Evolutionary conservation across 2,113 vertebrate species (phyloP).

Genomic region (Hyperopisus bebe): DNA sequence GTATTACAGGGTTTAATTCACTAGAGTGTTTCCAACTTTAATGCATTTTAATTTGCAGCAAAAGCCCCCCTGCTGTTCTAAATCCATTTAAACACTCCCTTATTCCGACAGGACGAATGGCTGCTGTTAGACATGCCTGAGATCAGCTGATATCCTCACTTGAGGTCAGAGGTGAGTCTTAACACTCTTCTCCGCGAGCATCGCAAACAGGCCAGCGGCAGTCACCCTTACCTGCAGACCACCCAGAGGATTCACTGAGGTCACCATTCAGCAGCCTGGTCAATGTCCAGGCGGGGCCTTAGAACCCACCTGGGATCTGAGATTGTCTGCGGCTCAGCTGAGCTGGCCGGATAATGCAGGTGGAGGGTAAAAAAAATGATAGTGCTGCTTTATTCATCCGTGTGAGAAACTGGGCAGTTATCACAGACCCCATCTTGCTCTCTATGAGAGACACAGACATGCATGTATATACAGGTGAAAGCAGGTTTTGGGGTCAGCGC

Average conservation of each 20-base stretch:
- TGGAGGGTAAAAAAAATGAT: not conserved
- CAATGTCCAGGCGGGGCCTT: not conserved
- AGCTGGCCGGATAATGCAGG: not conserved
- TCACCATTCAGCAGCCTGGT: not conserved
- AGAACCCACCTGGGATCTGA: not conserved
- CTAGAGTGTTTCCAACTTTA: not conserved
- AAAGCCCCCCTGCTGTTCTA: not conserved
- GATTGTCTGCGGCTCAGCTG: not conserved
- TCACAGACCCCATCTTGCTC: not conserved
- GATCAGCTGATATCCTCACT: not conserved
- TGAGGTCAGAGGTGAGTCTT: not conserved
- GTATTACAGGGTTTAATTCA: not conserved
- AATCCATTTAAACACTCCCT: not conserved
- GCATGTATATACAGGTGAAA: not conserved
- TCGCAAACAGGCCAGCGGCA: not conserved
- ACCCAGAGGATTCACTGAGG: not conserved
- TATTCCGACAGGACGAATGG: not conserved
- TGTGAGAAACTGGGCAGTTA: not conserved
- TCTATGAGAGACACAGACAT: not conserved
- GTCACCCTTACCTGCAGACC: not conserved
- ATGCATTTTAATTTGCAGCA: not conserved
- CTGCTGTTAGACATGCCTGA: not conserved
- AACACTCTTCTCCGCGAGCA: not conserved
- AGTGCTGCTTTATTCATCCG: not conserved
- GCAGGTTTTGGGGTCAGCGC: not conserved